phyloP scores from a whole-genome alignment of 2,888 invertebrate genomes.

The Rhaphigaster nebulosa region DNA sequence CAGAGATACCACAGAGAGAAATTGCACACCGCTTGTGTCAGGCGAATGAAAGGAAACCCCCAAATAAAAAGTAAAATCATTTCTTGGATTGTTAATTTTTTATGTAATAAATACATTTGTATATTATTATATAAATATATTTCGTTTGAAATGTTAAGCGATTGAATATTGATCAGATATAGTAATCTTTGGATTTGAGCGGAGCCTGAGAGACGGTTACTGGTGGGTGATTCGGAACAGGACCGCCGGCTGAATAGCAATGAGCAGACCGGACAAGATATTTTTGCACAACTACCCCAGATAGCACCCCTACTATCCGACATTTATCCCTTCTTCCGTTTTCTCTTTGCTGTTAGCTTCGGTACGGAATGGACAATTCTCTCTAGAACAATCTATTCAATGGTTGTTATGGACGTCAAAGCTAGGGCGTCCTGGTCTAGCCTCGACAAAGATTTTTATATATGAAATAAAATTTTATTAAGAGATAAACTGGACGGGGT shows the following conservation, averaged over 20 bases:
- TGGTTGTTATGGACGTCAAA: not conserved
- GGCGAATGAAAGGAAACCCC: too few relatives aligned
- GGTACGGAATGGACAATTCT: slow-evolving; percentile 5
- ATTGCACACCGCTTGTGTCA: too few relatives aligned
- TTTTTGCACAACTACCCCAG: slow-evolving; percentile 36
- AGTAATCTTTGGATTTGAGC: not conserved
- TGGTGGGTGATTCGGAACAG: not conserved
- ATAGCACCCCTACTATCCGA: not conserved
- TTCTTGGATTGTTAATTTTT: too few relatives aligned
- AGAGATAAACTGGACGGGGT: not conserved
- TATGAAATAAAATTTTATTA: slow-evolving; percentile 19
- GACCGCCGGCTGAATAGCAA: slow-evolving; percentile 13
- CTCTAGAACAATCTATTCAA: slow-evolving; percentile 1
- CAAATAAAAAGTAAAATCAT: too few relatives aligned
- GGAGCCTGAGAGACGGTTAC: not conserved
- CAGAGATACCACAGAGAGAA: too few relatives aligned
- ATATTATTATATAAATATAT: not conserved
- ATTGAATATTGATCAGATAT: slow-evolving; percentile 14
- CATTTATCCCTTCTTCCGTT: slow-evolving; percentile 12
- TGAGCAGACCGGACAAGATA: slow-evolving; percentile 14
- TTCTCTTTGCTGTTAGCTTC: slow-evolving; percentile 26
- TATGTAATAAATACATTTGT: not conserved
- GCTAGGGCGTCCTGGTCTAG: not conserved
- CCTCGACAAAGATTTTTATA: slow-evolving; percentile 11
- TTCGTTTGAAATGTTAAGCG: not conserved